Percentiles rank a stretch among this genome's conserved stretches.
phyloP scores from a whole-genome alignment of 2,113 vertebrate species.

The Peromyscus californicus region DNA sequence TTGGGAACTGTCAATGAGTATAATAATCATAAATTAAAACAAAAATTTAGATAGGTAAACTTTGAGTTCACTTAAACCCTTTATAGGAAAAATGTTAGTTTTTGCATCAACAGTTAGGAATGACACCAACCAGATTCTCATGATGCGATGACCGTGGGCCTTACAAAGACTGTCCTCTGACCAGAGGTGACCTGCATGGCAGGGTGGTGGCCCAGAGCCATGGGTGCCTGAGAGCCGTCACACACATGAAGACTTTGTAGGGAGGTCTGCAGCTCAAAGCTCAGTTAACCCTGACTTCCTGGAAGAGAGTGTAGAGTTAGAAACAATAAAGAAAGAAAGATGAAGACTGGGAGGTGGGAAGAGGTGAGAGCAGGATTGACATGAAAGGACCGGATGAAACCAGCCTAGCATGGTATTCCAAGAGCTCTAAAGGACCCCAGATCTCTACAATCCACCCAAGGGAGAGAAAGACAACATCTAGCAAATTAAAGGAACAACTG shows the following conservation, averaged over 20 bases:
- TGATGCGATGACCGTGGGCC: neutral
- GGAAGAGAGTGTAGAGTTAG: neutral
- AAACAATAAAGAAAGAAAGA: too few species aligned
- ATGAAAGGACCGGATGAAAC: neutral
- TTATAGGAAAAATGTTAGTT: neutral
- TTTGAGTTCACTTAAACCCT: neutral
- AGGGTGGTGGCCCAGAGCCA: accelerated
- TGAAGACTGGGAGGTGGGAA: accelerated
- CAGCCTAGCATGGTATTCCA: neutral
- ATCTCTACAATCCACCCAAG: neutral
- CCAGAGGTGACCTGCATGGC: accelerated
- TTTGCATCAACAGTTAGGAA: neutral
- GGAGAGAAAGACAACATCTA: neutral
- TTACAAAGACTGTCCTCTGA: neutral
- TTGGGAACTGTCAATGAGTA: neutral
- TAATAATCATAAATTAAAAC: neutral
- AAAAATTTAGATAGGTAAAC: neutral
- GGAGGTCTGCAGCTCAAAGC: too few species aligned
- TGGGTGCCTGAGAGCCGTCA: accelerated
- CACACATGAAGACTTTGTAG: neutral
- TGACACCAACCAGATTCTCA: neutral
- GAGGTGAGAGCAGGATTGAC: accelerated
- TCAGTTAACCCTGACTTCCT: neutral
- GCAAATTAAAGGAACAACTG: neutral
- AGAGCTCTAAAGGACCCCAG: neutral